phyloP scores from a whole-genome alignment of 2,888 invertebrate genomes.

The Cephus pulcher region DNA sequence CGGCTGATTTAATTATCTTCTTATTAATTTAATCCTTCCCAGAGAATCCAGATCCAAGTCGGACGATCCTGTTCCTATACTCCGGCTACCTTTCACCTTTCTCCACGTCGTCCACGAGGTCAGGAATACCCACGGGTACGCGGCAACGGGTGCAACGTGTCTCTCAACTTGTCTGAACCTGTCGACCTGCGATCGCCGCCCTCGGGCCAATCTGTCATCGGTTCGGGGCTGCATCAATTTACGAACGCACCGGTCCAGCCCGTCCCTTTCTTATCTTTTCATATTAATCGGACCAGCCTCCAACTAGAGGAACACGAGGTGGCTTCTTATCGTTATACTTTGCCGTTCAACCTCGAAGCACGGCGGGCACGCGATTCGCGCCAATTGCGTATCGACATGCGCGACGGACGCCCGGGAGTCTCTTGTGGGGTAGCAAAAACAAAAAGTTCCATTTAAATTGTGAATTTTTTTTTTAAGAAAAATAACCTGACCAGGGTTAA shows the following conservation, averaged over 20 bases:
- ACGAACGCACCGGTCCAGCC: background rate
- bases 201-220: constrained; percentile 1
- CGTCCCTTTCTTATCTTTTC: background rate
- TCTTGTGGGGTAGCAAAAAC: background rate
- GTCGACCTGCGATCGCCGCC: background rate
- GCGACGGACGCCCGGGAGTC: background rate
- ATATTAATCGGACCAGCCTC: constrained; percentile 17
- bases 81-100: background rate
- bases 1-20: background rate
- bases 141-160: background rate
- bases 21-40: background rate
- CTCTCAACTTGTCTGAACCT: background rate
- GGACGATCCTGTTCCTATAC: background rate
- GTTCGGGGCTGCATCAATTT: constrained; percentile 4
- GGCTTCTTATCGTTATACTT: background rate
- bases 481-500: background rate
- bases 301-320: background rate
- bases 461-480: background rate
- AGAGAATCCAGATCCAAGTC: background rate
- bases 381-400: background rate
- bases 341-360: background rate
- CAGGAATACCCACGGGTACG: background rate
- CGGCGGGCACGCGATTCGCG: background rate
- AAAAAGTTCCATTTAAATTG: background rate
- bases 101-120: background rate